Conservation (phyloP, 2,113 vertebrate species). For the Hemichromis elongatus region DNA sequence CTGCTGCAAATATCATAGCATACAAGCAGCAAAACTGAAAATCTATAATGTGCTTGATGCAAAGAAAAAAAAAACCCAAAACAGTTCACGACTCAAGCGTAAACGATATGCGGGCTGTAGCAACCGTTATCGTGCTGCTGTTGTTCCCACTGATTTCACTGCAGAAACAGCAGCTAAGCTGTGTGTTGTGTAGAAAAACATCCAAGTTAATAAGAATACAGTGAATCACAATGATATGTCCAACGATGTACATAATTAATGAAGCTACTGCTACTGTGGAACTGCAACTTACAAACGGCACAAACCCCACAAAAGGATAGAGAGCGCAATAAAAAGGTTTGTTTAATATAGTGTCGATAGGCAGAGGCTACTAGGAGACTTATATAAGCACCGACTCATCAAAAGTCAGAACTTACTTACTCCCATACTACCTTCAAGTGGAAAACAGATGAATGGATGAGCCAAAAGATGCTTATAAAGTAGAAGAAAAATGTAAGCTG, state of each 20-base stretch:
- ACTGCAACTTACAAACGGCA: not conserved
- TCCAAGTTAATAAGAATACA: not conserved
- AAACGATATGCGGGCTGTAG: not conserved
- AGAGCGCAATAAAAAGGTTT: too few relatives aligned
- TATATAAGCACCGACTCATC: not conserved
- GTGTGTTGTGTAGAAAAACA: not conserved
- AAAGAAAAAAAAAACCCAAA: not conserved
- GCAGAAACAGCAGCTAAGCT: not conserved
- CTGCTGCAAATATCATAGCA: not conserved
- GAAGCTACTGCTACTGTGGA: not conserved
- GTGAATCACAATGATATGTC: not conserved
- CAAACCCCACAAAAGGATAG: not conserved
- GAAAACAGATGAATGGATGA: not conserved
- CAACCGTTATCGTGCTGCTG: not conserved
- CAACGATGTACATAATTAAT: not conserved
- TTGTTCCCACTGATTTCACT: not conserved
- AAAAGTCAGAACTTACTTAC: not conserved
- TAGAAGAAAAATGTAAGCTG: not conserved
- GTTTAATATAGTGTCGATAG: too few relatives aligned
- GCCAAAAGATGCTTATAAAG: not conserved
- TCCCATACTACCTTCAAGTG: rapidly evolving
- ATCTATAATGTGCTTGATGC: not conserved
- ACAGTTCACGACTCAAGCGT: not conserved
- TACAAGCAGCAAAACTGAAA: not conserved
- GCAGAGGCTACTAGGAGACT: too few relatives aligned